Evolutionary conservation across 2,113 vertebrate genomes (phyloP), one percentile per base, ranked within the genome.

Genomic region (Tyrannus savana): DNA sequence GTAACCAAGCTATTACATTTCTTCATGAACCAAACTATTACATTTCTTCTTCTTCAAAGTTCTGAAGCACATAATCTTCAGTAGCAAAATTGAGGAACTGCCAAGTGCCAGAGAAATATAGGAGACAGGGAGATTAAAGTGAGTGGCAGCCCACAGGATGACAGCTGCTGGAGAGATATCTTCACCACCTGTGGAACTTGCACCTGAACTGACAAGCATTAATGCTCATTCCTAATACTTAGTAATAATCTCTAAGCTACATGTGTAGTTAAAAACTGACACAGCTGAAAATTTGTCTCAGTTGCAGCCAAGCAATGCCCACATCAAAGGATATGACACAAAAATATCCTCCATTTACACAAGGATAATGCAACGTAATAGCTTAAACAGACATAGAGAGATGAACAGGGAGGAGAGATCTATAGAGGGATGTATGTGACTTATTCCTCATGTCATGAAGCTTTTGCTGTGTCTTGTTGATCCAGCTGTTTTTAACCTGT

Each of bases 121-220:
- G 68, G 87, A 73, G 89, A 50, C 7, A 0, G 47, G 42, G 62
- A 84, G 94, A 97, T 94, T 94, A 95, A 89, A 87, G 42, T 75
- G 84, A 95, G 86, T 92, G 84, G 66, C 93, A 93, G 80, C 66
- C 49, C 0, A 0, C 28, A 46, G 84, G 87, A 41, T 68, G 87
- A 62, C 89, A 89, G 91, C 89, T 81, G 89, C 94, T 60, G 52
- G 41, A 81, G 89, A 89, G 93, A 84, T 95, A 95, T 82, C 91
- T 92, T 87, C 56, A 74, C 19, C 80, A 88, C 94, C 86, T 95
- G 66, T 95, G 78, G 82, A 91, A 95, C 63, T 53, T 83, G 67
- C 63, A 94, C 63, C 68, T 2, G 7, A 71, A 67, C 56, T 67
- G 72, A 89, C 73, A 81, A 82, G 62, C 60, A n/a, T 87, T 93